A percentile compares a stretch with the other conserved stretches of the same genome.
Conservation (phyloP, 2,113 vertebrate species). For the Tympanuchus pallidicinctus region DNA sequence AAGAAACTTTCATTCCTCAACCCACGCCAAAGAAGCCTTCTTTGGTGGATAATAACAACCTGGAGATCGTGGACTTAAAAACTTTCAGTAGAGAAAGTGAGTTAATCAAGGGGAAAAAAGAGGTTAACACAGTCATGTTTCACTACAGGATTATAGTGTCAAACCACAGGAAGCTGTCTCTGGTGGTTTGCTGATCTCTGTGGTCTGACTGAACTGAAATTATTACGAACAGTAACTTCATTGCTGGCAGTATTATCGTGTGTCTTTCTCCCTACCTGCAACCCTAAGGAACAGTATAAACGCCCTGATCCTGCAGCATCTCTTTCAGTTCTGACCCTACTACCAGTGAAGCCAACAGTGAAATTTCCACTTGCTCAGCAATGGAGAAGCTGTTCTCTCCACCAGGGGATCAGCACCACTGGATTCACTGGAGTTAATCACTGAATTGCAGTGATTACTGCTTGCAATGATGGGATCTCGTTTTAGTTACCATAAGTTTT, state of each 20-base stretch:
- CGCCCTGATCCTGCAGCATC: background rate
- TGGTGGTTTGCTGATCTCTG: slow-evolving; percentile 47
- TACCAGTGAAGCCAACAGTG: background rate
- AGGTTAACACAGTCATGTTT: background rate
- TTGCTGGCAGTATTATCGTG: accelerated
- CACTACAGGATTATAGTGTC: slow-evolving; percentile 2
- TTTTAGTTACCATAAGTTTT: background rate
- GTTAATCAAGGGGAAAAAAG: slow-evolving; percentile 4
- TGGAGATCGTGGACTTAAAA: background rate
- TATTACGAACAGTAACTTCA: background rate
- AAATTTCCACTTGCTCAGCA: background rate
- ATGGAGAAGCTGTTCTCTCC: background rate
- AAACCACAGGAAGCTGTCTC: slow-evolving; percentile 43
- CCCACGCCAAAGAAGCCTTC: slow-evolving; percentile 12
- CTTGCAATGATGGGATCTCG: background rate
- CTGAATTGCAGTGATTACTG: background rate
- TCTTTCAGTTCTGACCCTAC: background rate
- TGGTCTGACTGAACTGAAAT: slow-evolving; percentile 22
- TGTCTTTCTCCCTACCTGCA: background rate
- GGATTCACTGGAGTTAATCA: background rate
- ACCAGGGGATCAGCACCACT: background rate
- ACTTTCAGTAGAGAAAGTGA: background rate
- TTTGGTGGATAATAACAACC: slow-evolving; percentile 31
- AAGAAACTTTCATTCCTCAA: background rate
- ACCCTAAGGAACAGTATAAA: background rate